Base-by-base conservation (phyloP, 1,140 invertebrate species). In the Calephelis nemesis region DNA sequence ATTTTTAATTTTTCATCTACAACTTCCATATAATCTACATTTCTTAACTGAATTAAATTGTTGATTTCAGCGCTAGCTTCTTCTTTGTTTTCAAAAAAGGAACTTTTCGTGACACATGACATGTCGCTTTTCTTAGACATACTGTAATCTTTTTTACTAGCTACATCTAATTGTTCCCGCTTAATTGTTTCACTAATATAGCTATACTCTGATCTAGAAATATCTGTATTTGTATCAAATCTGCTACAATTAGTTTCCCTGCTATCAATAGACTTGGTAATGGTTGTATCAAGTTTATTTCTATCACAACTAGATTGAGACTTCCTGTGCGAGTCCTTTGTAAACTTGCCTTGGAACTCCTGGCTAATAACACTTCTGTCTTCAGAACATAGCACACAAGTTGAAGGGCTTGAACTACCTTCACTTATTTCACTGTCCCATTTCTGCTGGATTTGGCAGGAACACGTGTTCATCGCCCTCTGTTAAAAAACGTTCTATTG, bases 21-120 rank as follows among this genome's bases (percentile, higher is more conserved):
- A 3, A 87, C 81, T 49, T 85, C 82, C 50, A 78, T 68, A 70
- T 90, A 89, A 67, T 90, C 88, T n/a, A 76, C 70, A 64, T 77
- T 80, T n/a, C 88, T 77, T 10, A 86, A 67, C 62, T 83, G 72
- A 67, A 85, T 87, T 1, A 90, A 66, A 65, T 80, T 78, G 62
- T 83, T 78, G 4, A 82, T 87, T 65, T 87, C 88, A 58, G 84
- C 83, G 12, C 71, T 49, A n/a, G 83, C 81, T 40, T 83, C 75
- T 7, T 83, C 80, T n/a, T 86, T 84, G 13, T 71, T 79, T 45
- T 82, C 75, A 67, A 78, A 78, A 63, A 81, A 79, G 13, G 73
- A 78, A 67, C 78, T 81, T 68, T 85, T 84, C 42, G 79, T 73
- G 45, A 86, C 77, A 50, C 75, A 77, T 5, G 74, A 82, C 5